Evolutionary conservation across 1,140 invertebrate species (phyloP).

Genomic region (Pseudomyrmex pallidus): DNA sequence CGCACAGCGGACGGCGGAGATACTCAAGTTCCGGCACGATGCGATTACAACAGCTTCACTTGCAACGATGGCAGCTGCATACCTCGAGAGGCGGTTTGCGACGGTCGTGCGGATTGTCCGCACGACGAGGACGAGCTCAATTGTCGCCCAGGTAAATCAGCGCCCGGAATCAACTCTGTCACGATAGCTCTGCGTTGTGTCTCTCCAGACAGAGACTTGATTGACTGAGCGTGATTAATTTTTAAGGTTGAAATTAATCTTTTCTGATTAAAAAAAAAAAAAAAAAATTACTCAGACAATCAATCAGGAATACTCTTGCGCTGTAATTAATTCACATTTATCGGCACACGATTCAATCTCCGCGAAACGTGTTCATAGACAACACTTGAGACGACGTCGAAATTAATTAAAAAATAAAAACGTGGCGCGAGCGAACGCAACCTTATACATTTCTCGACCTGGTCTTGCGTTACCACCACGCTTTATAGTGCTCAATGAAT

Average conservation of each 20-base stretch:
- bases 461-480: neutral
- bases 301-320: neutral
- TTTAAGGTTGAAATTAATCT: neutral
- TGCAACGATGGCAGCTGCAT: conserved; percentile 88
- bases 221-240: neutral
- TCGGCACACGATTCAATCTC: neutral
- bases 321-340: conserved; percentile 26
- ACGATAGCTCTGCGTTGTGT: neutral
- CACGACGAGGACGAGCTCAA: conserved; percentile 91
- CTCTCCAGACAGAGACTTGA: conserved; percentile 1
- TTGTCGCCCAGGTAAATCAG: conserved; percentile 77
- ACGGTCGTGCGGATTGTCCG: conserved; percentile 91
- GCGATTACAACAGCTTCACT: conserved; percentile 86
- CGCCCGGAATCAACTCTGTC: neutral
- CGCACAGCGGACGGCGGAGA: conserved; percentile 67
- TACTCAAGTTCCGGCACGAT: neutral
- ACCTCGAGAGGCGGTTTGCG: conserved; percentile 88
- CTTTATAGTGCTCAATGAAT: neutral
- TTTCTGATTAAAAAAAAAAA: neutral
- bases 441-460: neutral
- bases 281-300: conserved; percentile 25
- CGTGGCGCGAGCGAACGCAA: too few species aligned
- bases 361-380: conserved; percentile 13
- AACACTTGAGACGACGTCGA: conserved; percentile 18
- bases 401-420: too few species aligned